Evolutionary conservation across 2,797 vertebrate genomes (phyloP).

Genomic region (Sebastes dallii): DNA sequence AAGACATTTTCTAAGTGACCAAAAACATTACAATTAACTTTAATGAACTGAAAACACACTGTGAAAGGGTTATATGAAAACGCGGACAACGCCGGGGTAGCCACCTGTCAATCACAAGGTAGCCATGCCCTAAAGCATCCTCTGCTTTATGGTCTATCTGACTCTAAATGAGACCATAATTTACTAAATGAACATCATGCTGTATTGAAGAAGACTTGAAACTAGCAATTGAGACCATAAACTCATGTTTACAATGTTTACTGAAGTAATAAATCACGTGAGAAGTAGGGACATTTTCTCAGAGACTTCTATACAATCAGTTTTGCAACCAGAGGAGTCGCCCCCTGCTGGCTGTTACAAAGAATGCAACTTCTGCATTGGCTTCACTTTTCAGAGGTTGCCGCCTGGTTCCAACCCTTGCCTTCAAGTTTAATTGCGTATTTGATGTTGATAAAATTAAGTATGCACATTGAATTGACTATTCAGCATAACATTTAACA

Average conservation of each 20-base stretch:
- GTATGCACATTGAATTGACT: not conserved
- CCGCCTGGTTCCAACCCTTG: not conserved
- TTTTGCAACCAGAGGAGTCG: not conserved
- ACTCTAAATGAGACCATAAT: not conserved
- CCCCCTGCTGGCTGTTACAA: not conserved
- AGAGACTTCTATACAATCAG: not conserved
- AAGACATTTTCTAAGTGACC: no score
- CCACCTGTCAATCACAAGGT: not conserved
- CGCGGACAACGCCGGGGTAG: not conserved
- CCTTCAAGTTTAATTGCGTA: constrained; percentile 34
- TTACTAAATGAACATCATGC: not conserved
- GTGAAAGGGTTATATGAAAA: not conserved
- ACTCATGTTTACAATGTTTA: not conserved
- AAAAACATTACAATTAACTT: not conserved
- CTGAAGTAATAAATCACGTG: not conserved
- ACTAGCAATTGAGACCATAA: not conserved
- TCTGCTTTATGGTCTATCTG: not conserved
- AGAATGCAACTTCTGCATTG: not conserved
- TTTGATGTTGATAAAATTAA: constrained; percentile 28
- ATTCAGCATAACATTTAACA: constrained; percentile 19
- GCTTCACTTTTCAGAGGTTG: no score
- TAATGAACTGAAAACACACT: not conserved
- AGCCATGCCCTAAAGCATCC: not conserved
- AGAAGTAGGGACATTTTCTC: not conserved
- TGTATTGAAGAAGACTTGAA: not conserved